Base-by-base conservation (phyloP, 2,797 vertebrate species). In the Brotula barbata region DNA sequence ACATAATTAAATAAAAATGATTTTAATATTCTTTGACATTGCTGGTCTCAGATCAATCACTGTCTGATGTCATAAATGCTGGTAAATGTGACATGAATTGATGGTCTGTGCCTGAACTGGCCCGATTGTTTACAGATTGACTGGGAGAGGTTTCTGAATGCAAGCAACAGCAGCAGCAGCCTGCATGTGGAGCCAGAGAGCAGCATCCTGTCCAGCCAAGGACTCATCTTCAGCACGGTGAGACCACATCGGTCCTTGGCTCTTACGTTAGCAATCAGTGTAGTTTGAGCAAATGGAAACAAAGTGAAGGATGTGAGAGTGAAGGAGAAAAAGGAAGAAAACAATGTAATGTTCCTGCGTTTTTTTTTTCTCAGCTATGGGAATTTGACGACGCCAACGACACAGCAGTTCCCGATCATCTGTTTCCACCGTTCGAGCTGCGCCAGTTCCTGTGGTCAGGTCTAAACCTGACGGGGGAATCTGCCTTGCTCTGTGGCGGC, bases 171-270 rank as follows among this genome's bases (percentile, higher is more conserved):
- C 0, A 52, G 80, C 0, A 90, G 89, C 1, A 89, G 93, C 63
- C 6, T 98, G 72, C 44, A 4, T 58, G 89, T 98, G 10, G 90
- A 90, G 20, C 96, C 96, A 0, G 67, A 87, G 40, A 63, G 78
- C 81, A 94, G 92, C 1, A 36, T 96, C 4, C 48, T 82, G 23
- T 91, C 91, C 71, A 92, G 93, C 66, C 65, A 81, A 0, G 93
- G 93, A 0, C 0, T 96, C 0, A 53, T 95, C 45, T 93, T 98
- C 76, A 93, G 89, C 68, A 87, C 89, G 90, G 96, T 98, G 58
- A 80, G 73, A 25, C 31, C 6, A 2, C 31, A 8, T 8, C 8
- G 4, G 25, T 28, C 25, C 8, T 28, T 8, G 4, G 8, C 25
- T 8, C 8, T 8, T 28, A n/a, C n/a, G n/a, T n/a, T n/a, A n/a